Percentiles rank a stretch among this genome's conserved stretches.
phyloP scores from a whole-genome alignment of 2,888 invertebrate species.

The Sinodicranocentrus sp. region DNA sequence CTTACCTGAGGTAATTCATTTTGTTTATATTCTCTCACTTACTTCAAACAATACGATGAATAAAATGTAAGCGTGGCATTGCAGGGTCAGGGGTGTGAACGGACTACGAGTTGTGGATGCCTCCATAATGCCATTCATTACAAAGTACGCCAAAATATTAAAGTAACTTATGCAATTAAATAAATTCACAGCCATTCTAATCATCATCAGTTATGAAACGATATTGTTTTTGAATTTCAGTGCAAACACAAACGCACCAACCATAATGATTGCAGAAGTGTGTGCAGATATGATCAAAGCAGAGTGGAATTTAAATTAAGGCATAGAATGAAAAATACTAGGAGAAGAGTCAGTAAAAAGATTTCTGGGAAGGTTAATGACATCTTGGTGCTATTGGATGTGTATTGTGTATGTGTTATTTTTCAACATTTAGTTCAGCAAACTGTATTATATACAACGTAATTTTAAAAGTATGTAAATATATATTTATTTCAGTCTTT shows the following conservation, averaged over 20 bases:
- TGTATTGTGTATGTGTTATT: too few relatives aligned
- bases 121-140: slow-evolving; percentile 54
- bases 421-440: too few relatives aligned
- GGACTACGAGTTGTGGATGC: slow-evolving; percentile 51
- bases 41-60: not conserved
- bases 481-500: slow-evolving; percentile 9
- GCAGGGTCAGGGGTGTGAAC: slow-evolving; percentile 39
- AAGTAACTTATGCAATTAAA: too few relatives aligned
- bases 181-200: too few relatives aligned
- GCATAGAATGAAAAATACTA: too few relatives aligned
- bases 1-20: slow-evolving; percentile 37
- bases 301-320: slow-evolving; percentile 8
- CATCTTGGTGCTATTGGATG: not conserved
- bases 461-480: too few relatives aligned
- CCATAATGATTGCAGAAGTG: slow-evolving; percentile 56
- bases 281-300: slow-evolving; percentile 41
- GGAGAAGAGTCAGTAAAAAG: too few relatives aligned
- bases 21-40: not conserved
- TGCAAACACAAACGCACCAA: slow-evolving; percentile 54
- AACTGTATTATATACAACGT: too few relatives aligned
- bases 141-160: too few relatives aligned
- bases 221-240: too few relatives aligned
- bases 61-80: not conserved
- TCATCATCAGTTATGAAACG: too few relatives aligned
- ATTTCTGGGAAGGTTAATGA: too few relatives aligned